Base-by-base conservation (phyloP, 2,113 vertebrate species). In the Spea multiplicata region DNA sequence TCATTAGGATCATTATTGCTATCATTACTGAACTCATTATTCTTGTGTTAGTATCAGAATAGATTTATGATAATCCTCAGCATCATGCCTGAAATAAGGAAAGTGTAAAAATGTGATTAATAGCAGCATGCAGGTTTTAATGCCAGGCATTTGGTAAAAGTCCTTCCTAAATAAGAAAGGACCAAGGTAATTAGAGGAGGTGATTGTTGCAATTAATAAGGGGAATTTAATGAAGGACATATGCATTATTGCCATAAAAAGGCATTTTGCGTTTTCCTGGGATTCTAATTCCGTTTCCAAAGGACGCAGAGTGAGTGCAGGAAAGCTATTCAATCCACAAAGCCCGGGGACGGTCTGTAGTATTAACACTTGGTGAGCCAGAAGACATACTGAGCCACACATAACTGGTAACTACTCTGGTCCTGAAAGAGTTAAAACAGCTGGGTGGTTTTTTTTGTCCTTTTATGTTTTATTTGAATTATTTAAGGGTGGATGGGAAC, bases 21-120 rank as follows among this genome's bases (percentile, higher is more conserved):
- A 93, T 93, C 91, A 92, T 94, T 94, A 93, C 92, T 90, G 91
- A 95, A 94, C 90, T 93, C 92, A 94, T 95, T 94, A 95, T 93
- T 94, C 92, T 93, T 91, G 88, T 91, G 92, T 93, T 95, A 93
- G 89, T 92, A 93, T 93, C 92, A 89, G 89, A 91, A 90, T 91
- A 93, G 92, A 94, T 93, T 94, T 93, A 93, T 95, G 93, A 91
- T 93, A 90, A 91, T 85, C 89, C 87, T 88, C 86, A 88, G 87
- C 89, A 91, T 92, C 91, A 89, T 83, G 90, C 90, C 89, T 88
- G 91, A 93, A 90, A 91, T 93, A 93, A 95, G 90, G 91, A 93
- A 93, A 90, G 92, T 93, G 89, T 90, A 91, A 93, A 93, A 91
- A 86, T 93, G 91, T 94, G 93, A 95, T 93, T 94, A 94, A 94